Conservation (phyloP, 1,140 invertebrate genomes). For the Chelonus insularis region DNA sequence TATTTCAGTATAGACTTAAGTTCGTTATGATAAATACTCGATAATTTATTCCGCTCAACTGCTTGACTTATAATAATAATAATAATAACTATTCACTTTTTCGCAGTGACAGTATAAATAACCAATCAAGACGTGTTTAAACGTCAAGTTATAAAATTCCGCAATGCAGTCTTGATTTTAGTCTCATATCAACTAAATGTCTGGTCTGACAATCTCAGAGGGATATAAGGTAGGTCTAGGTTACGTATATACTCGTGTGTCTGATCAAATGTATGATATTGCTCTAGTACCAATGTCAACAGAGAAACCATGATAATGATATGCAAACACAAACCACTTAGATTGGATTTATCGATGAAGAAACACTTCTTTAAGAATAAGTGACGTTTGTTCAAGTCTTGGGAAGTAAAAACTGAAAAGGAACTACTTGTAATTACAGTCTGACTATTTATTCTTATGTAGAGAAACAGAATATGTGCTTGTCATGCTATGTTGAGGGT, state of each 20-base stretch:
- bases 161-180: background rate
- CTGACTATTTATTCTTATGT: background rate
- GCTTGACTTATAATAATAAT: background rate
- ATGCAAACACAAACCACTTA: constrained; percentile 14
- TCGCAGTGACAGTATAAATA: background rate
- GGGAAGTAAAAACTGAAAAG: background rate
- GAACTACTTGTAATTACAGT: background rate
- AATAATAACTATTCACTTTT: constrained; percentile 11
- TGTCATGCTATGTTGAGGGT: background rate
- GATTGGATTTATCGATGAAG: constrained; percentile 4
- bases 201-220: constrained; percentile 7
- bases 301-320: constrained; percentile 20
- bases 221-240: constrained; percentile 10
- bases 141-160: background rate
- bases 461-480: background rate
- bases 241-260: background rate
- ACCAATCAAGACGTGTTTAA: background rate
- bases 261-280: constrained; percentile 9
- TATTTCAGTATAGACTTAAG: background rate
- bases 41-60: background rate
- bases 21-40: background rate
- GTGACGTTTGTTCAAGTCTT: background rate
- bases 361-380: constrained; percentile 1
- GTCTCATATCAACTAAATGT: background rate
- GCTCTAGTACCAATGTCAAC: constrained; percentile 20